Conservation (phyloP, 37 sponge, comb jelly and placozoan genomes). For the Beroe forskalii region DNA sequence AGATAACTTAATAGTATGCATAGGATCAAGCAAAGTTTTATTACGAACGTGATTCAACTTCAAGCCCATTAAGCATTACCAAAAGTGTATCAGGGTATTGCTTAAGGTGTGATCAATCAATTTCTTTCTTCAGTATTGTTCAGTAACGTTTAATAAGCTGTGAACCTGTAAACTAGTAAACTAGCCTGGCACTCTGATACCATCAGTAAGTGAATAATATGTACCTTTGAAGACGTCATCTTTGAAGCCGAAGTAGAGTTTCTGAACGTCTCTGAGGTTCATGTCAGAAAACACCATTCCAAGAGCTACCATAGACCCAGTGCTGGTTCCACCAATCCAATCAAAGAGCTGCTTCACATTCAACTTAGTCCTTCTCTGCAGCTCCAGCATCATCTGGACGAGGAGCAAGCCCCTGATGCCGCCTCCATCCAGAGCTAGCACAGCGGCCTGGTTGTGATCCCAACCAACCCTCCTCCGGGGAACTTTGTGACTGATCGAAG, state of each 20-base stretch:
- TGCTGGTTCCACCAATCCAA: constrained; percentile 74
- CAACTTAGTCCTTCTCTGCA: constrained; percentile 64
- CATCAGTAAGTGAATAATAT: too few relatives aligned
- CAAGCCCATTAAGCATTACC: too few relatives aligned
- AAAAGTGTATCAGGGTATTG: too few relatives aligned
- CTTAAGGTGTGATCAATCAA: too few relatives aligned
- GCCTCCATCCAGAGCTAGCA: constrained; percentile 73
- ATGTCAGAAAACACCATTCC: not conserved
- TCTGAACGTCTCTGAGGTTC: constrained; percentile 38
- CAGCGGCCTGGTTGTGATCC: constrained; percentile 53
- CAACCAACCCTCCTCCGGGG: not conserved
- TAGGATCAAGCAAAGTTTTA: too few relatives aligned
- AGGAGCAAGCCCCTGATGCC: constrained; percentile 68
- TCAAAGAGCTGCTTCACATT: constrained; percentile 68
- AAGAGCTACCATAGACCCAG: constrained; percentile 67
- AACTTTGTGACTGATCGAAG: not conserved
- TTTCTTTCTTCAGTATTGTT: too few relatives aligned
- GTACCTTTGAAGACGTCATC: constrained; percentile 47
- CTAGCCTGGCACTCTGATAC: too few relatives aligned
- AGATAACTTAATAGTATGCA: too few relatives aligned
- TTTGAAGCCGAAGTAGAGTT: constrained; percentile 18
- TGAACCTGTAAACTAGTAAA: too few relatives aligned
- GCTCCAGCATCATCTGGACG: constrained; percentile 66
- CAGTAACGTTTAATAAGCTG: too few relatives aligned
- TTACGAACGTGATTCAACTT: too few relatives aligned